Evolutionary conservation across 1,140 invertebrate species (phyloP), one percentile per base, ranked within the genome.

Genomic region (Philopotamus ludificatus): DNA sequence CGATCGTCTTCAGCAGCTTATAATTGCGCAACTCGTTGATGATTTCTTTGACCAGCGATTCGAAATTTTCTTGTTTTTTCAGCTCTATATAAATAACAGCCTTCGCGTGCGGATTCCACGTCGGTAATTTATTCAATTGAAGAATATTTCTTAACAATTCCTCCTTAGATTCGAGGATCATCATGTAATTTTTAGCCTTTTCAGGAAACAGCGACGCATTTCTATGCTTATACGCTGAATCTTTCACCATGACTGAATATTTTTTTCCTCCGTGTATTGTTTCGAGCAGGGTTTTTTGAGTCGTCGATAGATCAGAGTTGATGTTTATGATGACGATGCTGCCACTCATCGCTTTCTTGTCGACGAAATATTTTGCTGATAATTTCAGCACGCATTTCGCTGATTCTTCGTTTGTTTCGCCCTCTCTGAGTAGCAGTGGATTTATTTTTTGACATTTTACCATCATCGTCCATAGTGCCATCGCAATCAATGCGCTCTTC

Each of bases 171-270:
- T 81, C 76, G 54, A 81, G 73, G 72, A 81, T 76, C 72, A 81
- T 72, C 75, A 81, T 76, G 71, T 81, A 81, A 74, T 81, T 81
- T 71, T 81, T 79, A 25, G 79, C 79, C 72, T 79, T 80, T 72
- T 81, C 79, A n/a, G 74, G 76, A 61, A 81, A 81, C 73, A 80
- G 79, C 3, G 79, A 79, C 21, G 79, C 78, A 70, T 81, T 81
- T 15, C 75, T 76, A 62, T 81, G 79, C 23, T 66, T 71, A 44
- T 74, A 76, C 49, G 73, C 75, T 50, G 77, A 78, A 70, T 80
- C 77, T 71, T 81, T 81, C 66, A 78, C 75, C 79, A 81, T 80
- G 50, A 81, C 73, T 21, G 79, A 78, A 73, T 78, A 80, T 70
- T 80, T 78, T 53, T 75, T 75, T 16, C 77, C 75, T 12, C 72